Percentiles rank a stretch among this genome's conserved stretches.
phyloP scores from a whole-genome alignment of 1,140 invertebrate genomes.

The Heterodera schachtii region DNA sequence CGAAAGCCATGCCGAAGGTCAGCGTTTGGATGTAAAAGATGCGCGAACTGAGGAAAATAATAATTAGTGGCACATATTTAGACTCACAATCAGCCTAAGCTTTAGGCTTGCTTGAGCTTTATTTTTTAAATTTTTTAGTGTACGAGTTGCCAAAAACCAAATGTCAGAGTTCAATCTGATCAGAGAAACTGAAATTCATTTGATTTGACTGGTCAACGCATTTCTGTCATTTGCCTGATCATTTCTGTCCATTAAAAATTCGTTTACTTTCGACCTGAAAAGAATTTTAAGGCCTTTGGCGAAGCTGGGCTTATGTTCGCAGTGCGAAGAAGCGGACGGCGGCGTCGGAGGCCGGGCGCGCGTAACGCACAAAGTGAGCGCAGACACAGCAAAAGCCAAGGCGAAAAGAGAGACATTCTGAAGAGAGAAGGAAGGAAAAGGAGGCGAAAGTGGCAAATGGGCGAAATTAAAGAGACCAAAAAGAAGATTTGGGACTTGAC shows the following conservation, averaged over 20 bases:
- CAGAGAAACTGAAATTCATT: no score
- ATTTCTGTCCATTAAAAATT: no score
- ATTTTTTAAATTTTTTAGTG: no score
- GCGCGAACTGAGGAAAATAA: constrained; percentile 38
- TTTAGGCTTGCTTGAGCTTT: no score
- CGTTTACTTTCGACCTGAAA: constrained; percentile 32
- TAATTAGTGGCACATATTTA: no score
- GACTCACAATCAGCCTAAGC: no score
- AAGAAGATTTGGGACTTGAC: constrained; percentile 41
- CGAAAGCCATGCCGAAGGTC: constrained; percentile 58
- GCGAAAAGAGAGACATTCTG: constrained; percentile 47
- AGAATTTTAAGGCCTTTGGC: constrained; percentile 50
- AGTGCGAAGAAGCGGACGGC: constrained; percentile 60
- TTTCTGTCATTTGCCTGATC: no score
- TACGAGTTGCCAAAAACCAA: neutral
- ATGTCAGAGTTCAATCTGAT: neutral
- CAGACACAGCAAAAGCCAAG: constrained; percentile 49
- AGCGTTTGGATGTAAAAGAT: constrained; percentile 57
- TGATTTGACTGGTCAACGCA: no score
- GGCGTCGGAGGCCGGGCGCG: constrained; percentile 48
- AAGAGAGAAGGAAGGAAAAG: constrained; percentile 6
- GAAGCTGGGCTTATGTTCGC: constrained; percentile 45
- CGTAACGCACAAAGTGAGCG: constrained; percentile 42
- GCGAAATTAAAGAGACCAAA: constrained; percentile 38
- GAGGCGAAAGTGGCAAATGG: neutral